phyloP scores from a whole-genome alignment of 2,113 vertebrate species.

The Tympanuchus pallidicinctus region DNA sequence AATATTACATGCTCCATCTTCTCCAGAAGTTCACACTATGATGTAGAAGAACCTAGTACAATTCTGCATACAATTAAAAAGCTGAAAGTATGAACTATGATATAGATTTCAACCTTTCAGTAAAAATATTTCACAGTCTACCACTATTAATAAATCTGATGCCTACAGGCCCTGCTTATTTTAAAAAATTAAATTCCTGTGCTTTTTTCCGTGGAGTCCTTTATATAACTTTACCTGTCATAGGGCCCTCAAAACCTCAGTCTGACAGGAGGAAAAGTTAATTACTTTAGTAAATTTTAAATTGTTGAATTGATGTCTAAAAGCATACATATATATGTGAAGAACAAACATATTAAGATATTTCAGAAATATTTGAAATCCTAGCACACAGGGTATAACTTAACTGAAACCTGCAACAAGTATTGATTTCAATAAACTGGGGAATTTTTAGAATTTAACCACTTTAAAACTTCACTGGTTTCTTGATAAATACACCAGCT shows the following conservation, averaged over 20 bases:
- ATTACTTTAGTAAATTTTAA: neutral
- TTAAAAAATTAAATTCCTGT: neutral
- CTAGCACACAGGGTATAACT: neutral
- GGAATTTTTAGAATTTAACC: neutral
- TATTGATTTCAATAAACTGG: neutral
- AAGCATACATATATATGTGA: neutral
- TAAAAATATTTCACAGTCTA: neutral
- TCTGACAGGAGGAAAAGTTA: neutral
- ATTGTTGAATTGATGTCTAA: neutral
- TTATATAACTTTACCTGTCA: neutral
- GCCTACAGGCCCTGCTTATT: neutral
- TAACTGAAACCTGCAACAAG: neutral
- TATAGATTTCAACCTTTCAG: neutral
- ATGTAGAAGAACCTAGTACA: neutral
- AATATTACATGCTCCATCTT: neutral
- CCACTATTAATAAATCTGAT: neutral
- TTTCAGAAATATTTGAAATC: slow-evolving; percentile 1
- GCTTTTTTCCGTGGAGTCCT: neutral
- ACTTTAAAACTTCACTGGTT: neutral
- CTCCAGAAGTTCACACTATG: neutral
- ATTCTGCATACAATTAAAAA: neutral
- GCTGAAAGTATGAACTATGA: neutral
- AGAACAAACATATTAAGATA: neutral
- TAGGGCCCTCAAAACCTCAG: neutral
- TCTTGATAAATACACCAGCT: neutral